Evolutionary conservation across 2,113 vertebrate genomes (phyloP).

Genomic region (Anoura caudifer): DNA sequence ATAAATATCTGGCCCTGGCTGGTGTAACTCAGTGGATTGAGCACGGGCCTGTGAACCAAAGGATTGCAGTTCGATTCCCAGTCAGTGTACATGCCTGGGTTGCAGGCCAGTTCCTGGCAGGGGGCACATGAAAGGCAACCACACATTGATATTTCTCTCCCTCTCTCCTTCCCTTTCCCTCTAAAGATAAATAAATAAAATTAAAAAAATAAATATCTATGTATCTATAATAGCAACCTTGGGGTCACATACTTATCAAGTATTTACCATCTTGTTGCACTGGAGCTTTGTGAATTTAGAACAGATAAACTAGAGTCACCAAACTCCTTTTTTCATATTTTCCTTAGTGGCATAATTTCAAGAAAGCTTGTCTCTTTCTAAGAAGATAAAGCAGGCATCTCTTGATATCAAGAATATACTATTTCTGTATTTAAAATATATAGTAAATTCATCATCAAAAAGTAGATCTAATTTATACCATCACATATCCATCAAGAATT

Average conservation of each 20-base stretch:
- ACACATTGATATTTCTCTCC: too few species aligned
- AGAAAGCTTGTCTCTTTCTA: neutral
- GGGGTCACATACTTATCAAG: neutral
- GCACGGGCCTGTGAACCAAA: too few species aligned
- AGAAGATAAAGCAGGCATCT: neutral
- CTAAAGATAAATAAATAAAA: too few species aligned
- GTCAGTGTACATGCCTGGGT: too few species aligned
- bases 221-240: neutral
- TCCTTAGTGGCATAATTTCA: neutral
- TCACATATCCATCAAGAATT: neutral
- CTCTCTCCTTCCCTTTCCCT: too few species aligned
- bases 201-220: too few species aligned
- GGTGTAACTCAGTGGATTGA: too few species aligned
- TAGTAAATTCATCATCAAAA: constrained; percentile 10
- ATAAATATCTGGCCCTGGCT: too few species aligned
- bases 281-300: neutral
- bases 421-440: constrained; percentile 16
- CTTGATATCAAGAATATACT: neutral
- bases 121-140: too few species aligned
- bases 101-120: too few species aligned
- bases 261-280: neutral
- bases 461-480: neutral
- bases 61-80: too few species aligned
- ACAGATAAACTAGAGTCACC: neutral
- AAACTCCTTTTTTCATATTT: neutral